phyloP scores from a whole-genome alignment of 2,113 vertebrate species.

The Pteruthius melanotis region DNA sequence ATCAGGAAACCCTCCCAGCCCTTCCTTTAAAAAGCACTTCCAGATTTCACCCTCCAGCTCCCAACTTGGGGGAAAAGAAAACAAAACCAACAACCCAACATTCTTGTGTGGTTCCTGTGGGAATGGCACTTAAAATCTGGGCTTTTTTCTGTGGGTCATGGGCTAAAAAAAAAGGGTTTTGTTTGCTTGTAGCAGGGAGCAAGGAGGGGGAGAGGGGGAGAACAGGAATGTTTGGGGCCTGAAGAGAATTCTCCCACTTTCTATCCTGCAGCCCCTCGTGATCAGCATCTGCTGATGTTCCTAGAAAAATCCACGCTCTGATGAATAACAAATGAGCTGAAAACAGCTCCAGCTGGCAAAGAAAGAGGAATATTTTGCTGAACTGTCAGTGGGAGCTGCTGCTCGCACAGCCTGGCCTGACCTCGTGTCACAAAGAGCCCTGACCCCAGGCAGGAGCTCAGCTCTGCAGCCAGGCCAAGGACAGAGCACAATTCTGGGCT shows the following conservation, averaged over 20 bases:
- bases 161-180: neutral
- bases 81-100: neutral
- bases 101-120: neutral
- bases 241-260: neutral
- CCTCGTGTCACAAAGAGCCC: neutral
- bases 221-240: neutral
- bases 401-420: slow-evolving; percentile 4
- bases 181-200: neutral
- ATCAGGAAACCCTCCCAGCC: neutral
- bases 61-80: neutral
- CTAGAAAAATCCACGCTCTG: slow-evolving; percentile 35
- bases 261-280: neutral
- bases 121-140: neutral
- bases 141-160: neutral
- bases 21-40: neutral
- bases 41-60: neutral
- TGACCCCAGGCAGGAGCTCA: neutral
- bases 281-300: slow-evolving; percentile 36
- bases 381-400: neutral
- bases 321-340: slow-evolving; percentile 3
- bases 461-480: neutral
- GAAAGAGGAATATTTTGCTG: slow-evolving; percentile 45
- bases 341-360: slow-evolving; percentile 58
- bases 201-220: neutral
- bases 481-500: neutral